Evolutionary conservation across 2,797 vertebrate genomes (phyloP).

Genomic region (Sebastes oblongus): DNA sequence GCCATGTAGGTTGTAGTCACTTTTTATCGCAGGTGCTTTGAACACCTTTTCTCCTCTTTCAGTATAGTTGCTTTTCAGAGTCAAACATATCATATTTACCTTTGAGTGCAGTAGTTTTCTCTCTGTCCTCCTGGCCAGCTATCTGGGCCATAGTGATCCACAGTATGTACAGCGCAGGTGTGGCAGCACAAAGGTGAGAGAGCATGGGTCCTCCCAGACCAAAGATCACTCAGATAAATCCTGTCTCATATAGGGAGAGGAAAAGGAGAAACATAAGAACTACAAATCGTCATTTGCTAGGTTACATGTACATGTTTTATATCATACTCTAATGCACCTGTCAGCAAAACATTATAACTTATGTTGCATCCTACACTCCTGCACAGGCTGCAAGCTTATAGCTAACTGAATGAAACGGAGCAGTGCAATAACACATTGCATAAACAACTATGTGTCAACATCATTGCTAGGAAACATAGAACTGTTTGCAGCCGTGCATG

Average conservation of each 20-base stretch:
- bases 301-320: not conserved
- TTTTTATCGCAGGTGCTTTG: not conserved
- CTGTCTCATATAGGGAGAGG: conserved; percentile 35
- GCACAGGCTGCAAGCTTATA: not conserved
- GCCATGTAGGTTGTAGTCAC: not conserved
- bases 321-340: conserved; percentile 7
- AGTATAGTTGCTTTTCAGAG: not conserved
- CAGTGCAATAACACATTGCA: not conserved
- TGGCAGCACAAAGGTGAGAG: conserved; percentile 59
- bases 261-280: not conserved
- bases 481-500: not conserved
- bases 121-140: conserved; percentile 91
- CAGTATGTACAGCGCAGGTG: conserved; percentile 79
- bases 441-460: not conserved
- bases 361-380: not conserved
- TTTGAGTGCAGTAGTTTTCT: conserved; percentile 95
- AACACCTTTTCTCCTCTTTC: not conserved
- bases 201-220: conserved; percentile 82
- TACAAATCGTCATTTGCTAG: not conserved
- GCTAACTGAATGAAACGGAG: not conserved
- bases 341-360: not conserved
- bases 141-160: conserved; percentile 92
- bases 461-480: not conserved
- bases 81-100: conserved; percentile 75
- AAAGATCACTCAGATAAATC: conserved; percentile 72